Conservation (phyloP, 2,113 vertebrate species). For the Echinops telfairi region DNA sequence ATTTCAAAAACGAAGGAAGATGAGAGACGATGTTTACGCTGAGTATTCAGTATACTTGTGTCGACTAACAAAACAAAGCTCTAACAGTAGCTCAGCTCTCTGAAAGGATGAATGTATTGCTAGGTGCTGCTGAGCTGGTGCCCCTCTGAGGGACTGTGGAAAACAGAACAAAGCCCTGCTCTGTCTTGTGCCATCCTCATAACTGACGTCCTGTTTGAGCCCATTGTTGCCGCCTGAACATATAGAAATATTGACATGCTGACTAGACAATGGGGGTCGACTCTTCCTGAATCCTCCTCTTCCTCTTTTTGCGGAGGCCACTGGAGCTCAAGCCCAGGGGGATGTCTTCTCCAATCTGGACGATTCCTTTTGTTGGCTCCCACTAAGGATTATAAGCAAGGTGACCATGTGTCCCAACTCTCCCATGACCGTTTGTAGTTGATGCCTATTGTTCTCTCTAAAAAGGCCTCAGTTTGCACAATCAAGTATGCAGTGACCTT, state of each 20-base stretch:
- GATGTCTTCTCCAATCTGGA: background rate
- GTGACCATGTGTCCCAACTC: background rate
- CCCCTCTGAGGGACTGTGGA: too few relatives aligned
- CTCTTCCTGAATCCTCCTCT: background rate
- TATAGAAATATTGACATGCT: constrained; percentile 6
- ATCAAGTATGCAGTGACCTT: background rate
- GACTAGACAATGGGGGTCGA: background rate
- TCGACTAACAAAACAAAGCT: background rate
- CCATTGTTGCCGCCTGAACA: too few relatives aligned
- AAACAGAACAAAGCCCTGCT: too few relatives aligned
- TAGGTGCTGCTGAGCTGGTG: too few relatives aligned
- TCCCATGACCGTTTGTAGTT: background rate
- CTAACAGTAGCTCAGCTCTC: constrained; percentile 1
- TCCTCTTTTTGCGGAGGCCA: background rate
- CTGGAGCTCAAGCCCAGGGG: background rate
- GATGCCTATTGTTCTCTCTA: background rate
- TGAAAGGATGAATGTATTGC: constrained; percentile 27
- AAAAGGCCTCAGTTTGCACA: background rate
- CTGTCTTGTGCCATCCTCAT: too few relatives aligned
- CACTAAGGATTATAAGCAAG: background rate
- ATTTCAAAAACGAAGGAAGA: constrained; percentile 47
- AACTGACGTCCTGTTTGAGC: too few relatives aligned
- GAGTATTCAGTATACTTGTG: constrained; percentile 5
- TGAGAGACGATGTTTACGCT: constrained; percentile 8
- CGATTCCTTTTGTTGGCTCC: background rate